Base-by-base conservation (phyloP, 1,140 invertebrate species). In the Drosophila trapezifrons region DNA sequence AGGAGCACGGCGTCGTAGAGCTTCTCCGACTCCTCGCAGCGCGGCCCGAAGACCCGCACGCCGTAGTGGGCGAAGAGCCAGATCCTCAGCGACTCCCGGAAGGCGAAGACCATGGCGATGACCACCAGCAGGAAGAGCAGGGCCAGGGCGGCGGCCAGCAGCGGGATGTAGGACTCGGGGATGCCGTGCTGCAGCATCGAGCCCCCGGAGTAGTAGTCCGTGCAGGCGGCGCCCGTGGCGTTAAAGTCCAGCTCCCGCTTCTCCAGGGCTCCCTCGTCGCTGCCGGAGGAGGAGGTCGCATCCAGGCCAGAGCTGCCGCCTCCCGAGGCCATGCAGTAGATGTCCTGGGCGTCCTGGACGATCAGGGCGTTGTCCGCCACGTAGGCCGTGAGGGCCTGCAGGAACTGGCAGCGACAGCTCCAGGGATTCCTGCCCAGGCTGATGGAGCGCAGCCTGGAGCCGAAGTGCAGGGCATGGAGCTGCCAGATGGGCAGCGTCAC, bases 1-100 rank as follows among this genome's bases (percentile, higher is more conserved):
- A 97, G 96, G 8, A 99, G 95, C 91, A 98, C 98, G 6, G 96
- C 97, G 86, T 99, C 98, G 92, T 97, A 98, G 2, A 97, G 93
- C 82, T 97, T 97, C 90, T 97, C 96, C 15, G 95, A 94, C 73
- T 97, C 96, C 87, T 96, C 95, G 87, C 94, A 95, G 59, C 80
- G 93, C 82, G 64, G 93, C 47, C 93, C 95, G 72, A 96, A 96
- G 32, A 98, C 94, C 20, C 97, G 93, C 1, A 97, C 94, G 4
- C 97, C 97, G 92, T 97, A 98, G 65, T 96, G 95, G 3, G 97
- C 95, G 86, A 97, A 97, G 4, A 97, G 93, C 97, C 97, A 98
- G 35, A 98, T 95, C 59, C 96, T 94, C 42, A 98, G 93, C 2
- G 96, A 94, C 74, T 97, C 96, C 62, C 97, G 94, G 91, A 97